These are phyloP conservation scores for Corythornis madagascariensis DNA, from an alignment of 2,113 vertebrate species.

Conservation along the genomic window DNA sequence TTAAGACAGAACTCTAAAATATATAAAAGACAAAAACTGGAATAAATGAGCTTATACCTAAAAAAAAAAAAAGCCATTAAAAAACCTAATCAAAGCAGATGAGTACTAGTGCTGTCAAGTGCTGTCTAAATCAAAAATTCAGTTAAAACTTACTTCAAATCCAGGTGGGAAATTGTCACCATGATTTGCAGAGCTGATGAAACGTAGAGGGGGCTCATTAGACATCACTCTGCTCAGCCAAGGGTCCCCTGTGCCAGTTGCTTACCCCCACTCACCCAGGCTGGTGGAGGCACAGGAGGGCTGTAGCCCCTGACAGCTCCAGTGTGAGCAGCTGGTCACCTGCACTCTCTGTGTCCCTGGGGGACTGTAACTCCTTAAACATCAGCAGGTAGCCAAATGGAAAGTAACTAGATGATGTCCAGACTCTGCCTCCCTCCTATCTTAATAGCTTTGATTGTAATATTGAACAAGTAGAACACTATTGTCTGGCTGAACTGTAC, in stretches of 20 bases:
- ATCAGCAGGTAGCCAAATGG: background rate
- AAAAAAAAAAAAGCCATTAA: background rate
- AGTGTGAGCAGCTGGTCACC: background rate
- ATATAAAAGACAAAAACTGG: background rate
- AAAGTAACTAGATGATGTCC: background rate
- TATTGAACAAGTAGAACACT: background rate
- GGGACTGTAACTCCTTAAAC: background rate
- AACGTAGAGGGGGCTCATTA: background rate
- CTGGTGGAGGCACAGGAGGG: background rate
- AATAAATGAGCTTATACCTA: background rate
- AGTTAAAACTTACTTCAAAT: background rate
- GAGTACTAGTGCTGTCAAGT: background rate
- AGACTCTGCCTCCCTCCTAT: background rate
- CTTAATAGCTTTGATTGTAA: background rate
- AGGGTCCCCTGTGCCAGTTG: background rate
- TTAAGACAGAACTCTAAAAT: background rate
- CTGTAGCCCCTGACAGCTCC: background rate
- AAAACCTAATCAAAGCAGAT: background rate
- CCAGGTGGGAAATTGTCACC: background rate
- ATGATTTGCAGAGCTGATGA: background rate
- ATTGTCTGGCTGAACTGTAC: background rate
- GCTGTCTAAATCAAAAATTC: background rate
- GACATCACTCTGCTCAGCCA: background rate
- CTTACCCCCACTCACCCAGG: fast-evolving
- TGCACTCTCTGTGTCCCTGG: background rate